A percentile compares a stretch with the other conserved stretches of the same genome.
These are phyloP conservation scores for Beris morrisii DNA, from an alignment of 2,888 invertebrate genomes.

Conservation along the genomic window DNA sequence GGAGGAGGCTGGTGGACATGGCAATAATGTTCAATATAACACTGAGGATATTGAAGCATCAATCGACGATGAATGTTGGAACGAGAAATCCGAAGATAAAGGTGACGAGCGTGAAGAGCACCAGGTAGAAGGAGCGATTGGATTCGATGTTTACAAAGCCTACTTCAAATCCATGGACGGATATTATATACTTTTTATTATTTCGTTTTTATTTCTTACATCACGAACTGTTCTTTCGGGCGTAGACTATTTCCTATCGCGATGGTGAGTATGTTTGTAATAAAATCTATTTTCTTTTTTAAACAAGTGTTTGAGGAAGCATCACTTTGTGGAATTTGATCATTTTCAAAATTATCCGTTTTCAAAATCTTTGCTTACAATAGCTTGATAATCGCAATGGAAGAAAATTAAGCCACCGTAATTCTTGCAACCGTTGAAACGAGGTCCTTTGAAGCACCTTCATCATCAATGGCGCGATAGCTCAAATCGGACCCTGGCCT, in stretches of 20 bases:
- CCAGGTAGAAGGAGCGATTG: conserved; percentile 64
- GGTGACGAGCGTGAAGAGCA: conserved; percentile 62
- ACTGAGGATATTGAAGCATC: conserved; percentile 48
- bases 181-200: conserved; percentile 43
- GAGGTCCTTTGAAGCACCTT: no score
- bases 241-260: conserved; percentile 74
- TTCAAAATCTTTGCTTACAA: no score
- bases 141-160: conserved; percentile 61
- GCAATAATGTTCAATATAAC: conserved; percentile 45
- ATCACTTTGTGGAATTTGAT: no score
- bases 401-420: no score
- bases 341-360: no score
- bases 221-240: conserved; percentile 67
- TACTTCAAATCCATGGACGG: conserved; percentile 64
- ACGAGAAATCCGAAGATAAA: conserved; percentile 37
- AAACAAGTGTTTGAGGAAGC: not conserved
- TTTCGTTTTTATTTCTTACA: conserved; percentile 59
- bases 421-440: no score
- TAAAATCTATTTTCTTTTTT: not conserved
- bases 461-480: no score
- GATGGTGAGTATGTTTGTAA: conserved; percentile 60
- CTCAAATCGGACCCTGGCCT: no score
- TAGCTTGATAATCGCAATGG: no score
- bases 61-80: conserved; percentile 45
- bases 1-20: conserved; percentile 47